Evolutionary conservation across 2,113 vertebrate genomes (phyloP), one percentile per base, ranked within the genome.

Genomic region (Pterocles gutturalis): DNA sequence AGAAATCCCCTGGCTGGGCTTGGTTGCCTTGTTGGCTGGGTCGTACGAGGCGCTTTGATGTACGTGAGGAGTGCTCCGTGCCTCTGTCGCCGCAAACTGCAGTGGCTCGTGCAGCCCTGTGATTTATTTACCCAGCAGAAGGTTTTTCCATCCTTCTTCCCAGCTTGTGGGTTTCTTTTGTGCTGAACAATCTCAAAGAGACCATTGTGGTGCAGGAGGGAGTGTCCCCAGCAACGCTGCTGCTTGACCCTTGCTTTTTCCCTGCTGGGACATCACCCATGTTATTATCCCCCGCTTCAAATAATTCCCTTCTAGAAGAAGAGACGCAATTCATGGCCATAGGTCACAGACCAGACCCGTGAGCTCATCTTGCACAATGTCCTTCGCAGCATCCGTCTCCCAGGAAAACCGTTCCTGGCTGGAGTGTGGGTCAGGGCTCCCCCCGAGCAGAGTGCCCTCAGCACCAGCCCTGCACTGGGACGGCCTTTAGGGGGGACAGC

Each of bases 401-500:
- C 0, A 2, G 84, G 85, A 89, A 60, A 66, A 13, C 46, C 20
- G 10, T 17, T 79, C 13, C 48, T 90, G 89, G 10, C 76, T 60
- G 71, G 36, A 45, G 43, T 18, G 76, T 51, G 13, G 92, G 94
- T 29, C 89, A 86, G 1, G 89, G 86, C 62, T 87, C 77, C 70
- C 66, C 61, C 86, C 3, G 61, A 87, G 83, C 82, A 83, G 22
- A 67, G 85, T 5, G 3, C 28, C 17, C 79, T 11, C 28, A 7
- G 3, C 33, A 5, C 8, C 78, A 81, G 4, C 45, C 26, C 67
- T 65, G 71, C 17, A 1, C 36, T 14, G 85, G 51, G 36, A 13
- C 0, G 0, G 55, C 15, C 53, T 69, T 8, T 10, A 5, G 0
- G 25, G 31, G 58, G 12, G 10, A 3, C 26, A 11, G 29, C 36